phyloP scores from a whole-genome alignment of 2,113 vertebrate genomes.

The Lamprotornis superbus region DNA sequence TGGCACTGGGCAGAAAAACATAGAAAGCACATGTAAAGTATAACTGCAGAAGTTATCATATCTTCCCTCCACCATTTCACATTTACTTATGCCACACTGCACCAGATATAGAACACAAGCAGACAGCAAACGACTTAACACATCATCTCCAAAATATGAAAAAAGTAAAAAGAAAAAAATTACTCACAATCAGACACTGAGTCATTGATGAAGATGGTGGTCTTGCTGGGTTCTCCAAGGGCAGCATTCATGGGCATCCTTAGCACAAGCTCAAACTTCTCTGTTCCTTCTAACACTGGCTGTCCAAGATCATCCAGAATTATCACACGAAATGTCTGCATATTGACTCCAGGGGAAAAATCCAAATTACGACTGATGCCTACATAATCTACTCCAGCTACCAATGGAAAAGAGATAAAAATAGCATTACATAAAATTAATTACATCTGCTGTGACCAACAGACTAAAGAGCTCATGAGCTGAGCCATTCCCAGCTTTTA shows the following conservation, averaged over 20 bases:
- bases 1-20: constrained; percentile 78
- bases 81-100: not conserved
- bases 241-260: constrained; percentile 90
- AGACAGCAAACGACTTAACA: not conserved
- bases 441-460: not conserved
- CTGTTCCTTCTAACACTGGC: constrained; percentile 87
- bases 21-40: not conserved
- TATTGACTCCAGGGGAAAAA: constrained; percentile 88
- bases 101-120: not conserved
- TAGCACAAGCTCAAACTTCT: constrained; percentile 89
- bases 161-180: not conserved
- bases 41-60: not conserved
- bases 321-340: constrained; percentile 84
- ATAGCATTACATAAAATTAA: not conserved
- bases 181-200: constrained; percentile 89
- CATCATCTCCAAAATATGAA: not conserved
- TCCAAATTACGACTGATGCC: constrained; percentile 92
- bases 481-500: not conserved
- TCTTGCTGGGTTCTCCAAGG: constrained; percentile 86
- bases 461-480: not conserved
- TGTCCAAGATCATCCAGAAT: constrained; percentile 93
- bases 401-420: not conserved
- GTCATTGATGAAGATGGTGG: constrained; percentile 87
- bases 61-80: not conserved
- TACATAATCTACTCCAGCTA: constrained; percentile 92